Conservation (phyloP, 2,113 vertebrate genomes). For the Platycercus adscitus region DNA sequence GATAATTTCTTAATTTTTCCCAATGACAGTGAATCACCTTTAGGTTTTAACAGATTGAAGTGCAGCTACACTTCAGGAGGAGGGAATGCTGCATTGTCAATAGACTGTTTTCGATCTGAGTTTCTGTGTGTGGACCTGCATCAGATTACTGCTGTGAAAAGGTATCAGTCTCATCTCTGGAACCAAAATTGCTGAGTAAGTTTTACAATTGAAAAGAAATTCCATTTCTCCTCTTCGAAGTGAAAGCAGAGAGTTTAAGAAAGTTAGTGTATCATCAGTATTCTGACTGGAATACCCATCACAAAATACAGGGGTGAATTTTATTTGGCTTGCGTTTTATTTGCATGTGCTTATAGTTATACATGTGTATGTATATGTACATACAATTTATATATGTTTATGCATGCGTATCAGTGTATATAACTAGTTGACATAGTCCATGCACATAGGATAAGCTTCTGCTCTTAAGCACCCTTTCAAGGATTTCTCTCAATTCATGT, state of each 20-base stretch:
- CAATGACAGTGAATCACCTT: background rate
- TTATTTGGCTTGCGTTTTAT: background rate
- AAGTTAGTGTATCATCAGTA: background rate
- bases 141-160: conserved; percentile 9
- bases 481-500: background rate
- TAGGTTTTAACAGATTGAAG: conserved; percentile 4
- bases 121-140: background rate
- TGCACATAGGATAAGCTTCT: background rate
- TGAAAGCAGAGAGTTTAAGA: background rate
- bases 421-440: background rate
- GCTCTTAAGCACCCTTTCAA: background rate
- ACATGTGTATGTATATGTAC: background rate
- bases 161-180: background rate
- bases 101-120: background rate
- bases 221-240: background rate
- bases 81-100: background rate
- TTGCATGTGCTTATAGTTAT: background rate
- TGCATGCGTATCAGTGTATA: background rate
- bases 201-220: background rate
- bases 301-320: background rate
- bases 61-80: background rate
- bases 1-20: background rate
- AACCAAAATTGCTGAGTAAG: conserved; percentile 6
- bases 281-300: background rate
- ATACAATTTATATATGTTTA: background rate